Conservation (phyloP, 2,888 invertebrate genomes). For the Pachliopta kotzebuea region DNA sequence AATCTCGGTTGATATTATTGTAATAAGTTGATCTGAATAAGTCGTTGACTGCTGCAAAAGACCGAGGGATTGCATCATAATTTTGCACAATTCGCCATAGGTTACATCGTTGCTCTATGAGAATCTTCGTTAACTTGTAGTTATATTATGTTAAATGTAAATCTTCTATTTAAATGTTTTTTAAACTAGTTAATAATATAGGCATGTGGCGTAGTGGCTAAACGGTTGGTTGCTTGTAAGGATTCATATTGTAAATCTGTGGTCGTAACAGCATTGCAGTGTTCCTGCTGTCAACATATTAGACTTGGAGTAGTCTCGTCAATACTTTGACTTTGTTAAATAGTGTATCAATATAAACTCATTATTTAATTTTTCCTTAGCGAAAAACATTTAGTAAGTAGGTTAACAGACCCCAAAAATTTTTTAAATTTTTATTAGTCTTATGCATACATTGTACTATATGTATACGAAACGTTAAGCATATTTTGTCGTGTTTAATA, state of each 20-base stretch:
- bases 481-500: background rate
- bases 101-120: background rate
- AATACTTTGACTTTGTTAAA: background rate
- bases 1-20: background rate
- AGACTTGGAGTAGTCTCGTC: too few species aligned
- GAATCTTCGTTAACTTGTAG: constrained; percentile 12
- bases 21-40: constrained; percentile 1
- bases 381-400: too few species aligned
- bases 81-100: constrained; percentile 12
- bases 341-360: background rate
- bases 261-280: too few species aligned
- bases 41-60: constrained; percentile 7
- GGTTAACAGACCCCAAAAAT: too few species aligned
- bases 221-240: too few species aligned
- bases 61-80: constrained; percentile 19
- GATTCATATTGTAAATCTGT: too few species aligned
- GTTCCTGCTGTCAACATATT: too few species aligned
- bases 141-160: constrained; percentile 10
- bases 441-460: too few species aligned
- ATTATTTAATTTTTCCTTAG: background rate
- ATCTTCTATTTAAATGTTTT: background rate
- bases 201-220: too few species aligned
- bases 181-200: too few species aligned
- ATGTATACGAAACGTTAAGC: too few species aligned
- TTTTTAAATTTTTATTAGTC: too few species aligned